These are phyloP conservation scores for Drosophila ezoana DNA, from an alignment of 2,888 invertebrate genomes.

Conservation along the genomic window DNA sequence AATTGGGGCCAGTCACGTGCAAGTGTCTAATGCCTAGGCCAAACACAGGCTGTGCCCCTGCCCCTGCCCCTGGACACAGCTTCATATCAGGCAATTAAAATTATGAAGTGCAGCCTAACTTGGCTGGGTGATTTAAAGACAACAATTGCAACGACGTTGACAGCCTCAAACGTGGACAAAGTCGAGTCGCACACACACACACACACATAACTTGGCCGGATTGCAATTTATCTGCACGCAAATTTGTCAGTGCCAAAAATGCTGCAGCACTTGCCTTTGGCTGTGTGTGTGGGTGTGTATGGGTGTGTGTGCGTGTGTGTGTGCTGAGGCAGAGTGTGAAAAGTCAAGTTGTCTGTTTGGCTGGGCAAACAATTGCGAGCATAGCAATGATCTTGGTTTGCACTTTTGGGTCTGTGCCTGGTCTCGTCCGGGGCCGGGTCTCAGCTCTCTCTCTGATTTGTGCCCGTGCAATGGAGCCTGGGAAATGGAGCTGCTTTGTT, in stretches of 20 bases:
- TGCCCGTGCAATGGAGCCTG: constrained; percentile 18
- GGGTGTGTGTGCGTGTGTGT: neutral
- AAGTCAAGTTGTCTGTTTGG: constrained; percentile 76
- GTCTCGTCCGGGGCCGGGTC: neutral
- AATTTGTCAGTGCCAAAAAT: constrained; percentile 54
- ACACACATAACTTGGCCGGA: constrained; percentile 53
- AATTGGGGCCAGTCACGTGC: constrained; percentile 45
- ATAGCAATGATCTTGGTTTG: constrained; percentile 74
- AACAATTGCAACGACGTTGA: constrained; percentile 64
- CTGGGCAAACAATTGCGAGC: constrained; percentile 73
- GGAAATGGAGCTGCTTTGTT: constrained; percentile 26
- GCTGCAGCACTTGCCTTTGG: constrained; percentile 17
- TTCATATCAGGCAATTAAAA: constrained; percentile 54
- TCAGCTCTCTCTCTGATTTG: constrained; percentile 52
- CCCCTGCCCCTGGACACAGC: neutral
- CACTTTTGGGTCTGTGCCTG: constrained; percentile 54
- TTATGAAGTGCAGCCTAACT: constrained; percentile 52
- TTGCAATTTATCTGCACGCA: constrained; percentile 79
- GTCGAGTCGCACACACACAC: neutral
- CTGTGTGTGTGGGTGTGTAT: constrained; percentile 2
- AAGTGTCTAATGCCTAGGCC: constrained; percentile 51
- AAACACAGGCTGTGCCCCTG: constrained; percentile 31
- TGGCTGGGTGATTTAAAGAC: constrained; percentile 74
- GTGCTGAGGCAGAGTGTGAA: constrained; percentile 54
- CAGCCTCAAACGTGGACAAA: constrained; percentile 60